Conservation (phyloP, 2,888 invertebrate species). For the Oasisia sp. region DNA sequence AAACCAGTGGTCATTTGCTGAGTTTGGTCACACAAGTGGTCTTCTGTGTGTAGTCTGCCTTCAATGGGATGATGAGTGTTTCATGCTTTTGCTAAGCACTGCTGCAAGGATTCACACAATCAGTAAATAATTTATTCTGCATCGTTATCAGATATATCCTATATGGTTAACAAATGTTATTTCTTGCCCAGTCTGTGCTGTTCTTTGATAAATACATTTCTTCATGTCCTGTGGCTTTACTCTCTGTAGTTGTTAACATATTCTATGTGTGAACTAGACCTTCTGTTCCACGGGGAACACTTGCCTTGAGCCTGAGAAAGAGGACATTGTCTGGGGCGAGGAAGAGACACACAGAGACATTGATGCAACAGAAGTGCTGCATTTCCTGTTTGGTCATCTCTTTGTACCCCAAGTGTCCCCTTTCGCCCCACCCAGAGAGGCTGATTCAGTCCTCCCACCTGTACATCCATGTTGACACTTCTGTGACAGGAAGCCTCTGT, state of each 20-base stretch:
- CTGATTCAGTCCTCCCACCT: not conserved
- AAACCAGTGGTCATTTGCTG: no score
- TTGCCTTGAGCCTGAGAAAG: not conserved
- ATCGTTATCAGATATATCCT: no score
- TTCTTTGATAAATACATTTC: no score
- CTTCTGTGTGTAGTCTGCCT: no score
- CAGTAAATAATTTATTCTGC: no score
- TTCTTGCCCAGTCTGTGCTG: no score
- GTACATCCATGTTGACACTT: not conserved
- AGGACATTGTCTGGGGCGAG: not conserved
- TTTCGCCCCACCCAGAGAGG: not conserved
- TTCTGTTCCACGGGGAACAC: not conserved
- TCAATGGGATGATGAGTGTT: no score
- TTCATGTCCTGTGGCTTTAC: no score
- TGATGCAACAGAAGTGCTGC: not conserved
- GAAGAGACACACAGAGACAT: not conserved
- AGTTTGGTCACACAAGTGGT: no score
- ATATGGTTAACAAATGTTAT: no score
- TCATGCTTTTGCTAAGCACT: no score
- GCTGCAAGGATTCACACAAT: no score
- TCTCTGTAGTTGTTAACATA: not conserved
- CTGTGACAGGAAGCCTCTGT: constrained; percentile 7
- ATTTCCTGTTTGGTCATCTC: constrained; percentile 10
- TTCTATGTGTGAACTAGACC: not conserved
- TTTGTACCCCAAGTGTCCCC: not conserved